Conservation (phyloP, 2,113 vertebrate species). For the Eurypyga helias region DNA sequence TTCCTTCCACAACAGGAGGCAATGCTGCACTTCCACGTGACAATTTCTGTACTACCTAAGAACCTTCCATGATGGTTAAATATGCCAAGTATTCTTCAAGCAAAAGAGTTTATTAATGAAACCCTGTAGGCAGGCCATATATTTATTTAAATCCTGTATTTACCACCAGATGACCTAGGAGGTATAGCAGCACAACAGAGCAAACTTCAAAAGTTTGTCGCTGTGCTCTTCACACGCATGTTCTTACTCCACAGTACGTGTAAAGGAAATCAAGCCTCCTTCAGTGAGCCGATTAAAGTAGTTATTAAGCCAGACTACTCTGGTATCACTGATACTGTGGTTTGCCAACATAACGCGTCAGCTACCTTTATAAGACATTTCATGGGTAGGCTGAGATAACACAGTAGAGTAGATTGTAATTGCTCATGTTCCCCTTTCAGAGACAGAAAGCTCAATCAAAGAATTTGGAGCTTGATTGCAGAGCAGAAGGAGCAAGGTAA, state of each 20-base stretch:
- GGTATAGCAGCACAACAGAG: neutral
- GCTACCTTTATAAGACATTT: neutral
- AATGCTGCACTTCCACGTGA: neutral
- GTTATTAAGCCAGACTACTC: neutral
- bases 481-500: neutral
- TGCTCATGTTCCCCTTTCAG: neutral
- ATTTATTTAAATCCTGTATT: neutral
- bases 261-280: neutral
- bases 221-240: neutral
- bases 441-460: neutral
- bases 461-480: neutral
- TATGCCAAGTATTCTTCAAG: neutral
- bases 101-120: neutral
- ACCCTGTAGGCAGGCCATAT: neutral
- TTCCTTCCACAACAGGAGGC: neutral
- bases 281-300: neutral
- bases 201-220: neutral
- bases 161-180: neutral
- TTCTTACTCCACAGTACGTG: neutral
- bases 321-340: neutral
- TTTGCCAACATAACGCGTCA: neutral
- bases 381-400: neutral
- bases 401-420: neutral
- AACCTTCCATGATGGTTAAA: neutral
- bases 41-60: neutral